Conservation (phyloP, 1,140 invertebrate species). For the Hormaphis cornu region DNA sequence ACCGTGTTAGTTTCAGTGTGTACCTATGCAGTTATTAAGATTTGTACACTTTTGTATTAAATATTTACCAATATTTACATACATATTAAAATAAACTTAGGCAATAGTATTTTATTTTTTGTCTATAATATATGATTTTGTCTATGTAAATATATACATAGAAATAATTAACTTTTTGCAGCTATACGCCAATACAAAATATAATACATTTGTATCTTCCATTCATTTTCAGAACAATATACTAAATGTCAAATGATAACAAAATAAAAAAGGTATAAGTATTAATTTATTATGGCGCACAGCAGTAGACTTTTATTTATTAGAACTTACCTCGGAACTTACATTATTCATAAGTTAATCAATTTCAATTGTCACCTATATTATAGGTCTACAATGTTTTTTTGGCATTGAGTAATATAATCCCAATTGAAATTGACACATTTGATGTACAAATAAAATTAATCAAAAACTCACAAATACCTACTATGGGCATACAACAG, state of each 20-base stretch:
- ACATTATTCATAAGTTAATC: neutral
- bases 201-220: neutral
- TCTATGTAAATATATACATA: no score
- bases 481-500: neutral
- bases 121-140: no score
- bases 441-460: neutral
- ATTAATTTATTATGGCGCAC: neutral
- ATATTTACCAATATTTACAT: no score
- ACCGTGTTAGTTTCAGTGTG: no score
- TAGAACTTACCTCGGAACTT: no score
- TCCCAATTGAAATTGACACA: neutral
- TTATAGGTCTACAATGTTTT: neutral
- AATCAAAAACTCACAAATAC: neutral
- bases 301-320: neutral
- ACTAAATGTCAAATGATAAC: neutral
- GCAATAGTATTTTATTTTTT: no score
- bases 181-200: no score
- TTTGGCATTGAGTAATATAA: neutral
- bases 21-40: no score
- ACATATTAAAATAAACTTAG: no score
- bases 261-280: neutral
- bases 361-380: conserved; percentile 1
- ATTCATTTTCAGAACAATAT: neutral
- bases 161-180: no score
- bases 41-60: no score